Conservation (phyloP, 2,797 vertebrate species). For the Huso huso region DNA sequence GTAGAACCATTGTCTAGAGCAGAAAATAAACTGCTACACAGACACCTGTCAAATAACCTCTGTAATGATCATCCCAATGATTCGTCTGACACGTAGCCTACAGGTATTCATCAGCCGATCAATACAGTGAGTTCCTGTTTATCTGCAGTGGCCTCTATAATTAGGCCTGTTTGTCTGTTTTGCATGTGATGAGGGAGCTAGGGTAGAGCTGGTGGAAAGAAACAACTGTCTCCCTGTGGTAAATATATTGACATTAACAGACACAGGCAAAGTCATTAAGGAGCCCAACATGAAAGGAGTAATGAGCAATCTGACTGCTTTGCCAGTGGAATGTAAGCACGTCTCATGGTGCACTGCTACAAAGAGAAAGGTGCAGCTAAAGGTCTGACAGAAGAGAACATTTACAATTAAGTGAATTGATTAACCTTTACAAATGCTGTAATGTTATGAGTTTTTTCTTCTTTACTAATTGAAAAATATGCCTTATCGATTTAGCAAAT, state of each 20-base stretch:
- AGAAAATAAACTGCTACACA: background rate
- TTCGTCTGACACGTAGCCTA: slow-evolving; percentile 32
- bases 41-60: slow-evolving; percentile 18
- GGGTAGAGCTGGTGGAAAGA: slow-evolving; percentile 28
- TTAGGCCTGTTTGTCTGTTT: slow-evolving; percentile 47
- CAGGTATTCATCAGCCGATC: slow-evolving; percentile 41
- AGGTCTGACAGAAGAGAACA: slow-evolving; percentile 47
- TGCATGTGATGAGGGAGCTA: slow-evolving; percentile 38
- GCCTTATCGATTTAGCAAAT: slow-evolving; percentile 44
- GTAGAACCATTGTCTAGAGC: background rate
- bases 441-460: slow-evolving; percentile 41
- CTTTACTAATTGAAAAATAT: slow-evolving; percentile 37
- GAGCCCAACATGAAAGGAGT: slow-evolving; percentile 29
- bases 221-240: slow-evolving; percentile 42
- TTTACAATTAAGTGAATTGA: slow-evolving; percentile 64
- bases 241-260: slow-evolving; percentile 51
- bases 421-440: slow-evolving; percentile 60
- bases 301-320: slow-evolving; percentile 46
- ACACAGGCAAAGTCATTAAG: slow-evolving; percentile 22
- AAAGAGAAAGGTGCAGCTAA: slow-evolving; percentile 34
- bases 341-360: slow-evolving; percentile 41
- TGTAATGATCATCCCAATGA: slow-evolving; percentile 24
- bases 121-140: slow-evolving; percentile 47
- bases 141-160: slow-evolving; percentile 38
- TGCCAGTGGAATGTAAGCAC: slow-evolving; percentile 20